phyloP scores from a whole-genome alignment of 2,113 vertebrate species.

The Lanius ludovicianus region DNA sequence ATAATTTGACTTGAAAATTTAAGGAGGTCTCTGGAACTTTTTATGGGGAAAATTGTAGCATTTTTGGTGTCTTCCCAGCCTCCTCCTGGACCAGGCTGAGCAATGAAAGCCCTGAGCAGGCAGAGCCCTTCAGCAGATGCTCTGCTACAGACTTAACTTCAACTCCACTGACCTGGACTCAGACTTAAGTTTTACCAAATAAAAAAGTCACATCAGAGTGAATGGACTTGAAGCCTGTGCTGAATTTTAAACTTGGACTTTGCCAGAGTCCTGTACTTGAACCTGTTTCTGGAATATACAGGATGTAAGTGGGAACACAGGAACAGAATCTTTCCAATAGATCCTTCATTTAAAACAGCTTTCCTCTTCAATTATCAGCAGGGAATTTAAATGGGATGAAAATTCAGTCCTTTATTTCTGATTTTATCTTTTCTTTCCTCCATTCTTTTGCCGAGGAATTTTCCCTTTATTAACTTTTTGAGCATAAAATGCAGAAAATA shows the following conservation, averaged over 20 bases:
- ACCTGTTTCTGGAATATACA: slow-evolving; percentile 1
- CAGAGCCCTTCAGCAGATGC: background rate
- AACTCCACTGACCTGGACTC: background rate
- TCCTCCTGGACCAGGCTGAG: background rate
- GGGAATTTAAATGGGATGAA: slow-evolving; percentile 1
- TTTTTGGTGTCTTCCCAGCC: background rate
- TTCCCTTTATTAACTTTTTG: slow-evolving; percentile 35
- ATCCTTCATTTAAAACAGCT: slow-evolving; percentile 55
- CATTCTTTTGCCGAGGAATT: background rate
- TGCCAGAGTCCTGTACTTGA: slow-evolving; percentile 1
- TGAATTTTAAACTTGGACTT: slow-evolving; percentile 3
- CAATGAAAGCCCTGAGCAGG: background rate
- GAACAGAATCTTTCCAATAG: background rate
- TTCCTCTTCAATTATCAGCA: slow-evolving; percentile 33
- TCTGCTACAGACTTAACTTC: background rate
- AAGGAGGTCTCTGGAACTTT: background rate
- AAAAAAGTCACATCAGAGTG: background rate
- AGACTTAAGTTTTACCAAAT: background rate
- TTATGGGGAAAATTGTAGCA: background rate
- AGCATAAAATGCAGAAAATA: slow-evolving; percentile 21
- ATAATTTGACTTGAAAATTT: background rate
- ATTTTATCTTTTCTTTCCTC: slow-evolving; percentile 18
- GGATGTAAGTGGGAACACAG: background rate
- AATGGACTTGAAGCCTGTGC: background rate
- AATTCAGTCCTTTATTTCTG: background rate